phyloP scores from a whole-genome alignment of 2,113 vertebrate species.

The Thunnus maccoyii region DNA sequence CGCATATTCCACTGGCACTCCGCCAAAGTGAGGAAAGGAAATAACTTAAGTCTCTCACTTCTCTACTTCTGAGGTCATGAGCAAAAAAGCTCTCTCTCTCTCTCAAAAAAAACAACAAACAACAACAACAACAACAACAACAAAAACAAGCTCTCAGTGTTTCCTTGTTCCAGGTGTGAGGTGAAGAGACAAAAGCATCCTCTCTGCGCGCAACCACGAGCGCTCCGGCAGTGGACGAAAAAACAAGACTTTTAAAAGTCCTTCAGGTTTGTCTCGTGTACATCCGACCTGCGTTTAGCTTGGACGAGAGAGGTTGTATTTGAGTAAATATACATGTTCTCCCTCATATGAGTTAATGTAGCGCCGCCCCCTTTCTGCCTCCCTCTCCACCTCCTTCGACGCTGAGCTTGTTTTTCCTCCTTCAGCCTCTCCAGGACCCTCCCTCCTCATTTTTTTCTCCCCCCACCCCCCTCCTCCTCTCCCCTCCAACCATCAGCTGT shows the following conservation, averaged over 20 bases:
- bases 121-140: not conserved
- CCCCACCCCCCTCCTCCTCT: not conserved
- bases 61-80: not conserved
- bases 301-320: not conserved
- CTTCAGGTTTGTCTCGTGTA: not conserved
- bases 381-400: not conserved
- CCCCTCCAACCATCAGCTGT: slow-evolving; percentile 53
- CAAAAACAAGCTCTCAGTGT: slow-evolving; percentile 24
- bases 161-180: slow-evolving; percentile 61
- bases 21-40: not conserved
- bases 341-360: slow-evolving; percentile 45
- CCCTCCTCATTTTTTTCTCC: not conserved
- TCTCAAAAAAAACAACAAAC: not conserved
- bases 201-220: slow-evolving; percentile 2
- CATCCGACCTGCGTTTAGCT: not conserved
- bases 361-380: slow-evolving; percentile 54
- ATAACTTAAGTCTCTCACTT: not conserved
- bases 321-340: slow-evolving; percentile 57
- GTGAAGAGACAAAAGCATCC: slow-evolving; percentile 55
- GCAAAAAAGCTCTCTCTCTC: not conserved
- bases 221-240: not conserved
- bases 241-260: not conserved
- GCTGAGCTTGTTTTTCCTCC: slow-evolving; percentile 52
- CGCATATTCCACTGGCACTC: slow-evolving; percentile 55
- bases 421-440: slow-evolving; percentile 22